Conservation (phyloP, 1,140 invertebrate genomes). For the Pogonomyrmex californicus region DNA sequence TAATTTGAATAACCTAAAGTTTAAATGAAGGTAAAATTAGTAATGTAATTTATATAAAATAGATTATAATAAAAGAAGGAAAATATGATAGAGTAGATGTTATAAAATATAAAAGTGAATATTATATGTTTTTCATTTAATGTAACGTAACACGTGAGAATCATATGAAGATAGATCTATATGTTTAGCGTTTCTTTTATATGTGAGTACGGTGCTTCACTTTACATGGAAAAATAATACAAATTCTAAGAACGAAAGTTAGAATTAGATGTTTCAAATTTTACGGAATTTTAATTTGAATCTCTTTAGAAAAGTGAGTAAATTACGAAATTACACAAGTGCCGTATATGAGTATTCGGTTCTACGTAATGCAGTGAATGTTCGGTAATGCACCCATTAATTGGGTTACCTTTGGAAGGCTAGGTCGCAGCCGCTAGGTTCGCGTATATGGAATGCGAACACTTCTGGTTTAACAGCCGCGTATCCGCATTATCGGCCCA, state of each 20-base stretch:
- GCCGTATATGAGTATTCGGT: slow-evolving; percentile 50
- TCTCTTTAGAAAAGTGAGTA: neutral
- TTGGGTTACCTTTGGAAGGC: slow-evolving; percentile 75
- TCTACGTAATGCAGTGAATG: slow-evolving; percentile 69
- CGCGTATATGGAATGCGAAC: slow-evolving; percentile 66
- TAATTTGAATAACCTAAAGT: neutral
- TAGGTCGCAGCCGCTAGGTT: slow-evolving; percentile 57
- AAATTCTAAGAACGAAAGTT: neutral
- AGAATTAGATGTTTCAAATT: neutral
- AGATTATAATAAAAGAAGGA: neutral
- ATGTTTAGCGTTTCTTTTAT: neutral
- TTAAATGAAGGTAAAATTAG: neutral
- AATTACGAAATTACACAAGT: slow-evolving; percentile 24
- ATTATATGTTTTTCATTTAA: neutral
- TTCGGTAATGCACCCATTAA: slow-evolving; percentile 79
- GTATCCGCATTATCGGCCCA: slow-evolving; percentile 74
- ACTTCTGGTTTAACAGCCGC: slow-evolving; percentile 73
- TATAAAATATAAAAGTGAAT: too few relatives aligned
- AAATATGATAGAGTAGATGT: neutral
- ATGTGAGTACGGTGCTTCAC: too few relatives aligned
- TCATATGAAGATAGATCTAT: neutral
- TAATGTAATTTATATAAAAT: neutral
- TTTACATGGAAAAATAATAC: neutral
- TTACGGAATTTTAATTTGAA: neutral
- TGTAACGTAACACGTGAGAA: neutral